Percentiles rank a stretch among this genome's conserved stretches.
Conservation (phyloP, 2,888 invertebrate genomes). For the Periphyllus acericola region DNA sequence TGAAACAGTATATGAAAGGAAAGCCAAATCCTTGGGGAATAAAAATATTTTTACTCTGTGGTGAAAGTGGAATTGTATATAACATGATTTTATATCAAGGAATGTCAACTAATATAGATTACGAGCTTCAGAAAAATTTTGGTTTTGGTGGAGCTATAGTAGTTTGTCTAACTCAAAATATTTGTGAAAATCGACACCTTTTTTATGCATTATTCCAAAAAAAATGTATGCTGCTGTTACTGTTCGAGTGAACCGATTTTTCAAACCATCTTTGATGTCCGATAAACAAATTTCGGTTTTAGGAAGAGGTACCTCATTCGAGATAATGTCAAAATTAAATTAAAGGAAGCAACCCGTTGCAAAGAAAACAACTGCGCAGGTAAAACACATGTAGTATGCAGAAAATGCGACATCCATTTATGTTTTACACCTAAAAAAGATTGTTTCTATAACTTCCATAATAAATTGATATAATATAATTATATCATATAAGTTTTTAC, state of each 20-base stretch:
- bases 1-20: not conserved
- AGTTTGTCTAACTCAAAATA: not conserved
- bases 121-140: not conserved
- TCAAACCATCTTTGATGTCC: too few species aligned
- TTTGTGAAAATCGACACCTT: not conserved
- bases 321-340: too few species aligned
- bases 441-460: not conserved
- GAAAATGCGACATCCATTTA: constrained; percentile 64
- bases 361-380: constrained; percentile 62
- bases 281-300: too few species aligned
- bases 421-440: constrained; percentile 56
- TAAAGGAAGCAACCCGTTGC: constrained; percentile 58
- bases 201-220: not conserved
- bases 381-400: constrained; percentile 64
- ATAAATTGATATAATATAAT: too few species aligned
- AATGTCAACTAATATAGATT: constrained; percentile 1
- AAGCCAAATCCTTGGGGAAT: constrained; percentile 6
- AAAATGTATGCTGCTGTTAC: not conserved
- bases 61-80: not conserved
- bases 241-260: not conserved
- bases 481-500: not conserved
- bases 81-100: constrained; percentile 4
- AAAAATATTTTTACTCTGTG: not conserved
- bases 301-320: too few species aligned
- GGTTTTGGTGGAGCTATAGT: not conserved